Evolutionary conservation across 2,113 vertebrate species (phyloP).

Genomic region (Dasyornis broadbenti): DNA sequence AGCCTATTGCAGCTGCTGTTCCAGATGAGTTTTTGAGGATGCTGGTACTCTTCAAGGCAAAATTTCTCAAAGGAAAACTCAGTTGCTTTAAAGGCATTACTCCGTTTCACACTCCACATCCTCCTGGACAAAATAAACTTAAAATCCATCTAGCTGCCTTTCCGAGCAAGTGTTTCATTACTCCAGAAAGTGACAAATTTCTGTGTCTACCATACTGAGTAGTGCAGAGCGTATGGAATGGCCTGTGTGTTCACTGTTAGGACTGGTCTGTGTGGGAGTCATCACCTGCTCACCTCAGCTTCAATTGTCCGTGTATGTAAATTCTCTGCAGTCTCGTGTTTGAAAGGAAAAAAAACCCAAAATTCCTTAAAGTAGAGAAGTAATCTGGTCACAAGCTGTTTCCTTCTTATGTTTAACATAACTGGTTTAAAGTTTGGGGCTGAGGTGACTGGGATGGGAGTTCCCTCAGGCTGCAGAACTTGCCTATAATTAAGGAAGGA

Average conservation of each 20-base stretch:
- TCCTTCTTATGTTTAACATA: not conserved
- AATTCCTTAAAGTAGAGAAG: not conserved
- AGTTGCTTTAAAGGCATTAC: not conserved
- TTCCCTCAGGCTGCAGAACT: not conserved
- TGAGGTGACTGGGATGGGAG: not conserved
- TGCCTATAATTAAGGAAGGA: not conserved
- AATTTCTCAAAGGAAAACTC: not conserved
- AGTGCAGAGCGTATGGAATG: not conserved
- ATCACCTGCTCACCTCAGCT: not conserved
- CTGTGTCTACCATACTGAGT: accelerated
- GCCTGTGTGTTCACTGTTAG: not conserved
- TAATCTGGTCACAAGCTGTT: not conserved
- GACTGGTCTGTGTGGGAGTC: not conserved
- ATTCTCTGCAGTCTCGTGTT: not conserved
- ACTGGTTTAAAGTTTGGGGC: not conserved
- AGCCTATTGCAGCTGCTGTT: not conserved
- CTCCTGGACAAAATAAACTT: not conserved
- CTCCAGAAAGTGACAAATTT: not conserved
- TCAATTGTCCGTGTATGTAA: not conserved
- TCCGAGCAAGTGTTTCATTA: not conserved
- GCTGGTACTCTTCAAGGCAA: not conserved
- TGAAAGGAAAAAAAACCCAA: not conserved
- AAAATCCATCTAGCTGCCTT: not conserved
- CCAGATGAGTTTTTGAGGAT: not conserved
- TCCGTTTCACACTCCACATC: not conserved